A percentile compares a stretch with the other conserved stretches of the same genome.
Conservation (phyloP, 2,888 invertebrate genomes). For the Orchesellides sinensis region DNA sequence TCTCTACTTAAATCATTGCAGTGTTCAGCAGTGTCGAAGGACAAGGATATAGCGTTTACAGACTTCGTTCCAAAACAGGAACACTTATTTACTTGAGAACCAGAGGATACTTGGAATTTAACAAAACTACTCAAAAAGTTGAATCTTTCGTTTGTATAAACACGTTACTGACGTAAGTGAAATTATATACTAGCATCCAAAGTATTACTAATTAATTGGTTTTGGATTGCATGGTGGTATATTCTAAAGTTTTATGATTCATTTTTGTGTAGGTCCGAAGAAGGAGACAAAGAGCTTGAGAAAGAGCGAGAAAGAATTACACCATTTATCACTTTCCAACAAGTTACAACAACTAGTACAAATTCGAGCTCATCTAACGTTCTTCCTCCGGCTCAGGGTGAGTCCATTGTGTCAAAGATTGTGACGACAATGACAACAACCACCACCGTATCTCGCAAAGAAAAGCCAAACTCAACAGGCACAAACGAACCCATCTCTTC, state of each 20-base stretch:
- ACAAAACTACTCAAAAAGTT: conserved; percentile 84
- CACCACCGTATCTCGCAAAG: conserved; percentile 48
- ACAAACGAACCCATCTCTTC: conserved; percentile 57
- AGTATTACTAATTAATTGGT: neutral
- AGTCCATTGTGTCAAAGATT: conserved; percentile 52
- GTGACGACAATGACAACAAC: conserved; percentile 62
- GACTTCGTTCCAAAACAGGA: conserved; percentile 88
- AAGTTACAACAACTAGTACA: conserved; percentile 75
- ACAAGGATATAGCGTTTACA: conserved; percentile 91
- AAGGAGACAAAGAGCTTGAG: conserved; percentile 75
- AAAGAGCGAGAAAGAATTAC: conserved; percentile 74
- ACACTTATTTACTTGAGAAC: conserved; percentile 90
- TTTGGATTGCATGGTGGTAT: no score
- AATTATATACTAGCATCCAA: no score
- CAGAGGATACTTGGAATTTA: conserved; percentile 89
- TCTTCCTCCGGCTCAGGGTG: conserved; percentile 48
- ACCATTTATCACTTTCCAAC: conserved; percentile 75
- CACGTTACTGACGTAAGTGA: conserved; percentile 81
- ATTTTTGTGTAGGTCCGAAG: conserved; percentile 69
- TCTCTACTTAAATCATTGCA: conserved; percentile 76
- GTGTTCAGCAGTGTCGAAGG: conserved; percentile 92
- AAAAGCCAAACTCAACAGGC: conserved; percentile 34
- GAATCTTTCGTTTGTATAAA: conserved; percentile 93
- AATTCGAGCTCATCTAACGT: conserved; percentile 69
- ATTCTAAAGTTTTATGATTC: no score